phyloP scores from a whole-genome alignment of 2,797 vertebrate genomes.

The Notamacropus eugenii region DNA sequence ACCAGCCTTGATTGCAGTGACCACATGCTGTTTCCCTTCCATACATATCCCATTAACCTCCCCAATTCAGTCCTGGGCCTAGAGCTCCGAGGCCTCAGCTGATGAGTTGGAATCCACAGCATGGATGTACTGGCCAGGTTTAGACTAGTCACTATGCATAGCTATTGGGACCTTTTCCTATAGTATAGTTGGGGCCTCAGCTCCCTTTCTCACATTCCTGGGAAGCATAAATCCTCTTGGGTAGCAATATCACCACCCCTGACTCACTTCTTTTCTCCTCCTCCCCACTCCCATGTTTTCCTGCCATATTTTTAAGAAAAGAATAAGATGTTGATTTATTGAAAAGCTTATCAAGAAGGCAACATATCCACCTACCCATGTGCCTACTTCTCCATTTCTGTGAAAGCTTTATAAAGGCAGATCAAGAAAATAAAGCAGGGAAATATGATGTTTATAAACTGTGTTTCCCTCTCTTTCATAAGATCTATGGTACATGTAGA shows the following conservation, averaged over 20 bases:
- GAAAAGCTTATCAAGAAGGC: neutral
- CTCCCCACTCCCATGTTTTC: too few relatives aligned
- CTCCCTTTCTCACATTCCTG: constrained; percentile 68
- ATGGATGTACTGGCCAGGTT: constrained; percentile 94
- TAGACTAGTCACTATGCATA: constrained; percentile 95
- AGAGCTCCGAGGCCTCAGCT: constrained; percentile 91
- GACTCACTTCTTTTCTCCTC: too few relatives aligned
- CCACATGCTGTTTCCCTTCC: constrained; percentile 93
- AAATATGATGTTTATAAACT: neutral
- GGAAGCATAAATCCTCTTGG: too few relatives aligned
- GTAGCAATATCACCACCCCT: too few relatives aligned
- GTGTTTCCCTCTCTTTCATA: neutral
- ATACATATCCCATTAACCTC: constrained; percentile 93
- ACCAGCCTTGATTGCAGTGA: constrained; percentile 91
- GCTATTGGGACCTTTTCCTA: constrained; percentile 91
- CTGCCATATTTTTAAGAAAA: neutral
- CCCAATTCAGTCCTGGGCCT: constrained; percentile 92
- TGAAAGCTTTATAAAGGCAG: neutral
- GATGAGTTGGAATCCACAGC: constrained; percentile 93
- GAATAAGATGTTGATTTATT: neutral
- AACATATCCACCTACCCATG: neutral
- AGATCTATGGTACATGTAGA: neutral
- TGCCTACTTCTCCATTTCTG: neutral
- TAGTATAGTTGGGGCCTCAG: constrained; percentile 93
- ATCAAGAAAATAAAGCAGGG: neutral